These are phyloP conservation scores for Apis mellifera DNA, from an alignment of 1,140 invertebrate species.

Conservation along the genomic window Amel_HAv3.1 CM009932.2:8285501-8286000, in stretches of 20 bases:
- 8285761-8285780: constrained; percentile 8
- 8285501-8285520: constrained; percentile 16
- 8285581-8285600: constrained; percentile 21
- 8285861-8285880: constrained; percentile 15
- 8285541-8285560: constrained; percentile 42
- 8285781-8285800: too few species aligned
- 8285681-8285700: constrained; percentile 41
- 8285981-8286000: constrained; percentile 80
- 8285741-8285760: not conserved
- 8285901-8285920: not conserved
- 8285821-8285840: not conserved
- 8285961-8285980: constrained; percentile 78
- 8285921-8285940: constrained; percentile 19
- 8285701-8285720: not conserved
- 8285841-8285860: constrained; percentile 45
- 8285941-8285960: constrained; percentile 48
- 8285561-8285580: constrained; percentile 13
- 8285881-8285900: constrained; percentile 61
- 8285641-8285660: constrained; percentile 49
- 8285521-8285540: constrained; percentile 50
- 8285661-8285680: constrained; percentile 52
- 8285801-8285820: not conserved
- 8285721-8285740: not conserved
- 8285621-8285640: constrained; percentile 49
- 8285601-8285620: constrained; percentile 33